Evolutionary conservation across 2,888 invertebrate genomes (phyloP), one percentile per base, ranked within the genome.

Genomic region (Diplazon laetatorius): DNA sequence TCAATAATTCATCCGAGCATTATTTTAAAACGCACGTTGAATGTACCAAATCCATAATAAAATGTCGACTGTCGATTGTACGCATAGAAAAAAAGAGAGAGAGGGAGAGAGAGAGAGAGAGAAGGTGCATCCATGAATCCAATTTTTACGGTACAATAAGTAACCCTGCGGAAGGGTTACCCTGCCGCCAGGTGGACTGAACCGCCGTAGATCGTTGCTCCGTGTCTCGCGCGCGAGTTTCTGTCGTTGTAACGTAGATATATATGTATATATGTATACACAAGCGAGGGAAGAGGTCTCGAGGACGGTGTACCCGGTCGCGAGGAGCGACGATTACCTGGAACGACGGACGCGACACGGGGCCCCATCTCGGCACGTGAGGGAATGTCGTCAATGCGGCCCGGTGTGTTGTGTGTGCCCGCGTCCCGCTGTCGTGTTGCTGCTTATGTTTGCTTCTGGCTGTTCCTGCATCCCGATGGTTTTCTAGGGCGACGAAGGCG

Each of bases 351-450:
- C 85, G 85, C 83, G 86, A 89, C 87, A 86, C 86, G 86, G 85
- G 76, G 74, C 79, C 85, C 81, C n/a, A n/a, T 83, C 83, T 81
- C 80, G 85, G 85, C 85, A 89, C 90, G 90, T 89, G 90, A 89
- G 89, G 86, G 89, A 90, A 90, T 90, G 89, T 87, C 86, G 87
- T 85, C 88, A 85, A 87, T 87, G 87, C 84, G 82, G 70, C 74
- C 73, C 73, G 69, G 70, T 65, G 75, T n/a, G n/a, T n/a, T n/a
- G n/a, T n/a, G n/a, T n/a, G n/a, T n/a, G n/a, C n/a, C n/a, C 62
- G 62, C 62, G 74, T n/a, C 66, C 66, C 55, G 52, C 62, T 62
- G 72, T 30, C n/a, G n/a, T 14, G 63, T 16, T 71, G 60, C 50
- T 74, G 52, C 46, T 65, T 25, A 3, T 55, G 22, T 42, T 52